phyloP scores from a whole-genome alignment of 2,113 vertebrate genomes.

The Phaethornis superciliosus region DNA sequence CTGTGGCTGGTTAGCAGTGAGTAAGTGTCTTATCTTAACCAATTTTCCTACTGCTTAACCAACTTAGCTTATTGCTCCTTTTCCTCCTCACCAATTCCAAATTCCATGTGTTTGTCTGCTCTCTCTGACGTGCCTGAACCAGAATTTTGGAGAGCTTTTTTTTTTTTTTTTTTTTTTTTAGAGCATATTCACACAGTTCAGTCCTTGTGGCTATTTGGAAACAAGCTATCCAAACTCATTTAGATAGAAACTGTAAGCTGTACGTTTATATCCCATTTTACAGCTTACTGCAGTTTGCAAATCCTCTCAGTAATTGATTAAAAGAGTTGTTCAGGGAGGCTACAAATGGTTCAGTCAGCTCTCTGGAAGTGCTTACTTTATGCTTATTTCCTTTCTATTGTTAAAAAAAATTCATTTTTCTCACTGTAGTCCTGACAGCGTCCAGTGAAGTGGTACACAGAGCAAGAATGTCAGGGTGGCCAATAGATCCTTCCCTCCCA shows the following conservation, averaged over 20 bases:
- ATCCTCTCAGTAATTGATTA: neutral
- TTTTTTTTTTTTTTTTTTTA: neutral
- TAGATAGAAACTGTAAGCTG: neutral
- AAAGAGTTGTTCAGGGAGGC: neutral
- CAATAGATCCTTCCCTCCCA: neutral
- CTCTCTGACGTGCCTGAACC: neutral
- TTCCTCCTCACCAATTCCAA: neutral
- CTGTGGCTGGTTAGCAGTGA: neutral
- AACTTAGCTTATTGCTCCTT: neutral
- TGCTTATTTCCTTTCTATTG: neutral
- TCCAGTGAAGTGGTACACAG: fast-evolving
- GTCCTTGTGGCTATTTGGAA: neutral
- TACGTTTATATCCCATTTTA: neutral
- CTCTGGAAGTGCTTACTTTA: neutral
- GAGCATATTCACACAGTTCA: neutral
- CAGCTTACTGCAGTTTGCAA: neutral
- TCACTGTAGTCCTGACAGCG: neutral
- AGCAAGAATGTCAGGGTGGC: neutral
- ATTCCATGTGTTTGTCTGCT: neutral
- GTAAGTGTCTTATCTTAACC: neutral
- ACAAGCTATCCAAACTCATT: neutral
- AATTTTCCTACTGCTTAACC: neutral
- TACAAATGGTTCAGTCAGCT: neutral
- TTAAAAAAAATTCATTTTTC: neutral
- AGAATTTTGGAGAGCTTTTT: neutral